Base-by-base conservation (phyloP, 2,113 vertebrate genomes). In the Pterocles gutturalis region DNA sequence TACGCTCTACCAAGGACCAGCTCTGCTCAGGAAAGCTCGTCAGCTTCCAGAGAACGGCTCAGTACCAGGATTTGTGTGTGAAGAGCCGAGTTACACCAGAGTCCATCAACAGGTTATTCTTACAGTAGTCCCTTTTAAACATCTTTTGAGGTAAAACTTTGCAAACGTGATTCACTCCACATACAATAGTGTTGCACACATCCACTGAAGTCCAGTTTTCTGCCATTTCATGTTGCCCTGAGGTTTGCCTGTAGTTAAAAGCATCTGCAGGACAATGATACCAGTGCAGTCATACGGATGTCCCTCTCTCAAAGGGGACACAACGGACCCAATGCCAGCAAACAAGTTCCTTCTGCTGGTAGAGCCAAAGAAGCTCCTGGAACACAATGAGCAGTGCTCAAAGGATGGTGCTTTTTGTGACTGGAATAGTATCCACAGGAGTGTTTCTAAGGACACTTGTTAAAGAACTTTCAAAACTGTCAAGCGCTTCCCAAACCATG, bases 251-350 rank as follows among this genome's bases (percentile, higher is more conserved):
- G 38, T 33, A 55, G 31, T 22, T 29, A 67, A 62, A 78, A 72
- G 24, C 21, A 26, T 46, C 34, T 93, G 78, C 38, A 60, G 26
- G 34, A 43, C 41, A 70, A 55, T 1, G 5, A 3, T 4, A 82
- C 13, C 18, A 9, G 9, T 4, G 33, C 2, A 2, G 29, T 54
- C 26, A 67, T 18, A 75, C 0, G 0, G 49, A 45, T 26, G 53
- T 25, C 7, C 18, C 34, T 41, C 57, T 57, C 57, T 18, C 53
- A 57, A 69, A 85, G 26, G 13, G 15, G 18, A 45, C 41, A 18
- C 26, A 57, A 60, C 41, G 8, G 29, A 36, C 45, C 25, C 26
- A 72, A 15, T 7, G 17, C 6, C 61, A 90, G 34, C 9, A 79
- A 90, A 71, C 5, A 36, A 18, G 10, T 24, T 90, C 8, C 71